phyloP scores from a whole-genome alignment of 2,797 vertebrate genomes.

The Syncerus caffer region DNA sequence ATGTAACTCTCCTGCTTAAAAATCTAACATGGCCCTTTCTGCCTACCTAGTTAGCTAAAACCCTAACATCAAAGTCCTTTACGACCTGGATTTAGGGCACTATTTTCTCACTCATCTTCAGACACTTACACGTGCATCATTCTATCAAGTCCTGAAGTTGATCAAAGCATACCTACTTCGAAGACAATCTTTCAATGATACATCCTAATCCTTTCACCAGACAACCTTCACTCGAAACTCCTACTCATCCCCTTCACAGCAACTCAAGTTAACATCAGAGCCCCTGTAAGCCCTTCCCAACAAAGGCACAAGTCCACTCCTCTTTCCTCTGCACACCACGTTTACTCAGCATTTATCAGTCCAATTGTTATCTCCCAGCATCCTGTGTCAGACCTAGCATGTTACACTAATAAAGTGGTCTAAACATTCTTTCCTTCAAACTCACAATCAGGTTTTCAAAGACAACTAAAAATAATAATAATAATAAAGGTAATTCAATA shows the following conservation, averaged over 20 bases:
- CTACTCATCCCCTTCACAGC: neutral
- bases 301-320: neutral
- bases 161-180: neutral
- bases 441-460: constrained; percentile 20
- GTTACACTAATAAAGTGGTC: neutral
- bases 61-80: constrained; percentile 1
- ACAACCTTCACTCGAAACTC: neutral
- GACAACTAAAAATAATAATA: neutral
- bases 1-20: neutral
- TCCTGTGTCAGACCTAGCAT: neutral
- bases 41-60: neutral
- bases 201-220: neutral
- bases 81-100: neutral
- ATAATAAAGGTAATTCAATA: neutral
- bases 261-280: neutral
- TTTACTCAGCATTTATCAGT: neutral
- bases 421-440: neutral
- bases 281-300: neutral
- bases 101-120: neutral
- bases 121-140: neutral
- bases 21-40: neutral
- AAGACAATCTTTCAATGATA: neutral
- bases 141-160: neutral
- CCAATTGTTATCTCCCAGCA: neutral
- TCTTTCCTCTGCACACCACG: neutral